Evolutionary conservation across 2,888 invertebrate genomes (phyloP).

Genomic region (Ommatoiulus sabulosus): DNA sequence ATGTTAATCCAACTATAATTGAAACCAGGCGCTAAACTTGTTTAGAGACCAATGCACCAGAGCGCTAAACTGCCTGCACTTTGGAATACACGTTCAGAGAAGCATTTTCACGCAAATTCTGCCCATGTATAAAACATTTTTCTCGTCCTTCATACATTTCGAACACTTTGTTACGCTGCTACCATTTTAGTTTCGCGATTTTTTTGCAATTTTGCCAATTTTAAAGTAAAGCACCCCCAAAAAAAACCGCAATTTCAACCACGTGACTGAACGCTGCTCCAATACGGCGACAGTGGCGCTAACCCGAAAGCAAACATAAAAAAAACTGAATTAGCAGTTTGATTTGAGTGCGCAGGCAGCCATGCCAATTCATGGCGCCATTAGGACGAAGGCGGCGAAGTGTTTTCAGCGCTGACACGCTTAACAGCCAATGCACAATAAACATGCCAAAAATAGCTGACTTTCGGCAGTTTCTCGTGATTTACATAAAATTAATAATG

Average conservation of each 20-base stretch:
- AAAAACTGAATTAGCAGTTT: constrained; percentile 24
- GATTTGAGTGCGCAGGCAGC: constrained; percentile 2
- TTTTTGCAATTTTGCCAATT: neutral
- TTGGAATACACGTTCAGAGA: too few relatives aligned
- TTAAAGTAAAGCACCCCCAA: neutral
- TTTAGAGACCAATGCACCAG: too few relatives aligned
- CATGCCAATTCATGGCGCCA: neutral
- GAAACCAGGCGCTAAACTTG: too few relatives aligned
- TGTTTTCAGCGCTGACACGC: constrained; percentile 16
- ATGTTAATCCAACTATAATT: too few relatives aligned
- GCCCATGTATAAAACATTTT: too few relatives aligned
- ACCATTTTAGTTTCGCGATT: too few relatives aligned
- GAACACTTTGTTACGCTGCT: too few relatives aligned
- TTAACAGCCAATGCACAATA: neutral
- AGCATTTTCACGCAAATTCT: too few relatives aligned
- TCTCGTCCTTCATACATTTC: too few relatives aligned
- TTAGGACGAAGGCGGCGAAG: neutral
- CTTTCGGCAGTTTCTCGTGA: constrained; percentile 43
- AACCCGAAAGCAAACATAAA: neutral
- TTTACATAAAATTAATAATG: constrained; percentile 43
- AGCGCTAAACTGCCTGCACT: too few relatives aligned
- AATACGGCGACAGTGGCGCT: neutral
- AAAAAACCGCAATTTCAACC: neutral
- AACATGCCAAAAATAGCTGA: constrained; percentile 43
- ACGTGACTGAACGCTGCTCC: neutral